A percentile compares a stretch with the other conserved stretches of the same genome.
Conservation (phyloP, 1,140 invertebrate species). For the Elymnias hypermnestra region DNA sequence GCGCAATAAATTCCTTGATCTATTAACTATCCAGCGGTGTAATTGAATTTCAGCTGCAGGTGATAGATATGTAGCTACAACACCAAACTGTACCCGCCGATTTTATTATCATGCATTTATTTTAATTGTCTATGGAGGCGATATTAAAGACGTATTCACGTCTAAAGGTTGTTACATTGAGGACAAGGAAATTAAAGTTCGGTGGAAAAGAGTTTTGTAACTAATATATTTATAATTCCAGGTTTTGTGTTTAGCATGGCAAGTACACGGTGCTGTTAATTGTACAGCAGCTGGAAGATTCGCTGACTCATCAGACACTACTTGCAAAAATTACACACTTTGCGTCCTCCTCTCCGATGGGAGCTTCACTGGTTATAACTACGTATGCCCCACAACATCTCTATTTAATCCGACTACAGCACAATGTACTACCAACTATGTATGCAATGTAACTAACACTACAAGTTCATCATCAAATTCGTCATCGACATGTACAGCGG, state of each 20-base stretch:
- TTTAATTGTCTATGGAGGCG: too few relatives aligned
- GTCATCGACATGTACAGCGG: constrained; percentile 32
- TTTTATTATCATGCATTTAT: too few relatives aligned
- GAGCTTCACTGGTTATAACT: constrained; percentile 34
- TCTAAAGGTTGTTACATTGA: neutral
- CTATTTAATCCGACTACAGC: constrained; percentile 35
- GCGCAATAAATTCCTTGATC: too few relatives aligned
- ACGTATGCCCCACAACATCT: constrained; percentile 40
- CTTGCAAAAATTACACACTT: constrained; percentile 43
- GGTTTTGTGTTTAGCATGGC: constrained; percentile 26
- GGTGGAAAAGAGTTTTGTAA: too few relatives aligned
- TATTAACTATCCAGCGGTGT: too few relatives aligned
- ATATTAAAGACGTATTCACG: too few relatives aligned
- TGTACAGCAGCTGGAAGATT: constrained; percentile 35
- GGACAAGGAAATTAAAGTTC: neutral
- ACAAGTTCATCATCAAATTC: too few relatives aligned
- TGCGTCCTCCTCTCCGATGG: constrained; percentile 28
- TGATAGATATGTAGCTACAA: too few relatives aligned
- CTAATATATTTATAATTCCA: too few relatives aligned
- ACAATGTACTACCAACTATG: constrained; percentile 30
- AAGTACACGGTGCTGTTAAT: constrained; percentile 30
- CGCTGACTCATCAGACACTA: constrained; percentile 31
- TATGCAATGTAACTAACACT: constrained; percentile 21
- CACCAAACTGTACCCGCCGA: too few relatives aligned
- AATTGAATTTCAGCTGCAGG: too few relatives aligned